Evolutionary conservation across 2,113 vertebrate genomes (phyloP).

Genomic region (Macroglossus sobrinus): DNA sequence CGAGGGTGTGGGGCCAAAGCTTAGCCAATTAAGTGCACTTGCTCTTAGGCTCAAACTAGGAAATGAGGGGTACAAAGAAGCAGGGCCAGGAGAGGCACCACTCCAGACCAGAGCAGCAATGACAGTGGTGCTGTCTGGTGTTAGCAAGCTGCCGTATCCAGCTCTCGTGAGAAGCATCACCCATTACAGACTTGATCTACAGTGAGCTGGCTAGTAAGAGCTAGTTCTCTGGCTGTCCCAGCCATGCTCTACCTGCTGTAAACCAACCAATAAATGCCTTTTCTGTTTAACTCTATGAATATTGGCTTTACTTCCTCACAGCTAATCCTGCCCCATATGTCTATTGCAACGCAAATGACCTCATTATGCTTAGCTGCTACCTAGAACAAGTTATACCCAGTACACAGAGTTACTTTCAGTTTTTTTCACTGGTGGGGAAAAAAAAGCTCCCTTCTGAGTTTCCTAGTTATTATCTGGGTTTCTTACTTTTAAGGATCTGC

Average conservation of each 20-base stretch:
- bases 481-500: slow-evolving; percentile 7
- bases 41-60: background rate
- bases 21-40: background rate
- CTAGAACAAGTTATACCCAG: slow-evolving; percentile 35
- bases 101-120: background rate
- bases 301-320: background rate
- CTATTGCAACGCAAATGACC: slow-evolving; percentile 27
- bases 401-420: slow-evolving; percentile 33
- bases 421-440: slow-evolving; percentile 30
- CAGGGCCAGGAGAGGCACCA: background rate
- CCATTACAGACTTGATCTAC: background rate
- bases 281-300: background rate
- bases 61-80: background rate
- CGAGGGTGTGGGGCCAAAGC: background rate
- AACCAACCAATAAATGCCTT: background rate
- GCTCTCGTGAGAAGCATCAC: background rate
- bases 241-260: background rate
- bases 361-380: slow-evolving; percentile 33
- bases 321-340: background rate
- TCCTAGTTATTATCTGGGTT: background rate
- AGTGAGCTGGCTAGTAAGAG: background rate
- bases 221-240: background rate
- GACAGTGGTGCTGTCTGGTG: background rate
- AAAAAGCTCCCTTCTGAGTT: slow-evolving; percentile 12
- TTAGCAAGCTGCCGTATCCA: background rate